Conservation (phyloP, 2,797 vertebrate species). For the Dermochelys coriacea region DNA sequence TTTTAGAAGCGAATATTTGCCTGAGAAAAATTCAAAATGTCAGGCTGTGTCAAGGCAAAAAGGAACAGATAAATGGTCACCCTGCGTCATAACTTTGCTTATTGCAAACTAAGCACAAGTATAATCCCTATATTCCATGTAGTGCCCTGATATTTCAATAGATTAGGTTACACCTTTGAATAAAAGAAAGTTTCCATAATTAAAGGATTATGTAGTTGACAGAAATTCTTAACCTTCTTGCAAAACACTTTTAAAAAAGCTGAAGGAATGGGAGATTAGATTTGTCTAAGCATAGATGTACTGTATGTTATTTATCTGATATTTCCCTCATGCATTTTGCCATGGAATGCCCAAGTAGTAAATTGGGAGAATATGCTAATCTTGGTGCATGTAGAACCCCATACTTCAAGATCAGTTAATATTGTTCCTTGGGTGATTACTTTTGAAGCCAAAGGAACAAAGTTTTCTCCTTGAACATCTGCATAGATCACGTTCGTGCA, state of each 20-base stretch:
- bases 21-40: slow-evolving; percentile 26
- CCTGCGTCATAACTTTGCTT: background rate
- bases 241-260: background rate
- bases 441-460: slow-evolving; percentile 64
- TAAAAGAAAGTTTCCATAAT: background rate
- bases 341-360: slow-evolving; percentile 4
- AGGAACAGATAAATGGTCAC: slow-evolving; percentile 50
- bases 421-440: slow-evolving; percentile 43
- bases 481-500: slow-evolving; percentile 53
- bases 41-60: slow-evolving; percentile 40
- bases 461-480: slow-evolving; percentile 63
- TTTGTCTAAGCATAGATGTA: background rate
- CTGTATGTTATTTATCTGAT: background rate
- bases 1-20: background rate
- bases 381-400: slow-evolving; percentile 40
- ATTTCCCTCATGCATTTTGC: slow-evolving; percentile 13
- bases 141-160: slow-evolving; percentile 51
- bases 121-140: background rate
- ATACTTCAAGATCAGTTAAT: slow-evolving; percentile 48
- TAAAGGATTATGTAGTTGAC: slow-evolving; percentile 39
- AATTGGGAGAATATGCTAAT: slow-evolving; percentile 64
- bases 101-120: slow-evolving; percentile 53
- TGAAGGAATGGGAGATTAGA: background rate
- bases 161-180: background rate
- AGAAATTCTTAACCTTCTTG: slow-evolving; percentile 15